Evolutionary conservation across 2,797 vertebrate species (phyloP), one percentile per base, ranked within the genome.

Genomic region (Melopsittacus undulatus): DNA sequence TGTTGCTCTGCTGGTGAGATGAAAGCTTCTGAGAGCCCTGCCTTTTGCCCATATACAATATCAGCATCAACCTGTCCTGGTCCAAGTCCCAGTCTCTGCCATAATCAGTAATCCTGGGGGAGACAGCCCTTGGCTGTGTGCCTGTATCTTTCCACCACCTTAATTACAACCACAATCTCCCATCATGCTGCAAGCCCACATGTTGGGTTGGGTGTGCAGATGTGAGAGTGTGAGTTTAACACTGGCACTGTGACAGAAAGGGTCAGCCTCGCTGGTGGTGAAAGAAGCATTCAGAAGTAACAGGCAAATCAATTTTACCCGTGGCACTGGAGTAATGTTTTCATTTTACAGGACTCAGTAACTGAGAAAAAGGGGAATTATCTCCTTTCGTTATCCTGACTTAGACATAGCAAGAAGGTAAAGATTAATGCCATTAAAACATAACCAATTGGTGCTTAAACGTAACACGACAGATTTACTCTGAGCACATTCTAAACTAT

Each of bases 361-460:
- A 52, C 78, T 80, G 82, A 59, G 51, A 49, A 92, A 80, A 80
- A 75, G 19, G 29, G 30, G 46, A 92, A 70, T 78, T 68, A 77
- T 51, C 69, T 94, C 43, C 36, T 92, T 88, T 87, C 36, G 51
- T 89, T 73, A 43, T 49, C 75, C 54, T 36, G 51, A 61, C 76
- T 89, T 59, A 82, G 70, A 61, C 43, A 20, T 1, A 83, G 59
- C 74, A 94, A 95, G 90, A 93, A 95, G 69, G 61, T 69, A 70
- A 87, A 95, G 93, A 97, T 96, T 91, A 94, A 96, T 92, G 93
- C 83, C 83, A 79, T 81, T 91, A 85, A 90, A 94, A 86, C 62
- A 74, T 52, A 92, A 85, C 73, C 82, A 94, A 82, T 78, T 69
- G 83, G 49, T 81, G 59, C 49, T 92, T 84, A 92, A 92, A 83